These are phyloP conservation scores for Timema cristinae DNA, from an alignment of 2,888 invertebrate species.

Conservation along the genomic window DNA sequence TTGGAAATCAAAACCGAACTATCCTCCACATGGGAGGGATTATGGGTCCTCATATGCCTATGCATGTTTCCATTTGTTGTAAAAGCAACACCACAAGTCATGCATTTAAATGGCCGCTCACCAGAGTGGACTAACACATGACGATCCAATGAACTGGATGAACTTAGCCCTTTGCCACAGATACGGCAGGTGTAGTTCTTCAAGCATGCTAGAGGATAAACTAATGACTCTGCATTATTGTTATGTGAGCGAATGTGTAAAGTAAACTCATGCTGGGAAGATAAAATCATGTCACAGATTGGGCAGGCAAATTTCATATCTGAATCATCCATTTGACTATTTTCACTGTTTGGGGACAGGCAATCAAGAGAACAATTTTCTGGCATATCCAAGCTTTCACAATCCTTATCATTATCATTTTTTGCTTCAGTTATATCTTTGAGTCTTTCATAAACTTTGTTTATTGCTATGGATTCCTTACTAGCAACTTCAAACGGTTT, in stretches of 20 bases:
- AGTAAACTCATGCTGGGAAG: constrained; percentile 63
- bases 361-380: too few species aligned
- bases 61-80: constrained; percentile 86
- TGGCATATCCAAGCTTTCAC: too few species aligned
- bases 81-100: constrained; percentile 73
- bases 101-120: constrained; percentile 75
- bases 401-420: too few species aligned
- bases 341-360: too few species aligned
- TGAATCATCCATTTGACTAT: too few species aligned
- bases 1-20: constrained; percentile 34
- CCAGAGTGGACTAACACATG: constrained; percentile 78
- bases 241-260: constrained; percentile 65
- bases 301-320: constrained; percentile 54
- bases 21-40: constrained; percentile 32
- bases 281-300: constrained; percentile 58
- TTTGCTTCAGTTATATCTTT: too few species aligned
- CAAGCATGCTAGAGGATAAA: neutral
- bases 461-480: too few species aligned
- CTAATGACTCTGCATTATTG: constrained; percentile 47
- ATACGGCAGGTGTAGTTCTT: constrained; percentile 56
- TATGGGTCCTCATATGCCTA: constrained; percentile 72
- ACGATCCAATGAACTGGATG: constrained; percentile 72
- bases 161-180: constrained; percentile 67
- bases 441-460: too few species aligned
- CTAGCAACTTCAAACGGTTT: too few species aligned